These are phyloP conservation scores for Amblyornis subalaris DNA, from an alignment of 2,113 vertebrate genomes.

Conservation along the genomic window DNA sequence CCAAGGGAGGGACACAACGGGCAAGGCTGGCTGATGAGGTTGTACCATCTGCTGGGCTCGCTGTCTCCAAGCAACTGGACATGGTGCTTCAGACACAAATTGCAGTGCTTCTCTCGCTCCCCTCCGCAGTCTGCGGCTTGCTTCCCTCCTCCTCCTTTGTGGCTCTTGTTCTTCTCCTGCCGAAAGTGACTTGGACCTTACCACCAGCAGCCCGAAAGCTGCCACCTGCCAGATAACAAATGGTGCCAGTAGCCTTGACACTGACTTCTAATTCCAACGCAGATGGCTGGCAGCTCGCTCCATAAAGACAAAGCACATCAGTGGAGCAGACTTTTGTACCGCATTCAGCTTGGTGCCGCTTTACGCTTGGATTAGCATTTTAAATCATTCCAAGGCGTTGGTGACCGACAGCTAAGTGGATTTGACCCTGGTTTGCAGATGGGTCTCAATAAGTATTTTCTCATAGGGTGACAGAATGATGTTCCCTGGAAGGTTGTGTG, in stretches of 20 bases:
- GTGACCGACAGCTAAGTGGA: not conserved
- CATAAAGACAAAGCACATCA: not conserved
- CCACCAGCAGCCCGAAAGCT: not conserved
- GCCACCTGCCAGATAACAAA: not conserved
- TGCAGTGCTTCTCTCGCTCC: not conserved
- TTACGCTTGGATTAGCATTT: not conserved
- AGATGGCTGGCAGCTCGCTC: not conserved
- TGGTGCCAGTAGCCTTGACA: not conserved
- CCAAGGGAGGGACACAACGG: not conserved
- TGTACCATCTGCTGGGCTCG: not conserved
- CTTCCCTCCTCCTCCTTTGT: not conserved
- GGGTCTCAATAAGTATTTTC: not conserved
- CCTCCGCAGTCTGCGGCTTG: rapidly evolving
- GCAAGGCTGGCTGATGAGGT: not conserved
- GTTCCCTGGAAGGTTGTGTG: not conserved
- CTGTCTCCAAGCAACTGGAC: not conserved
- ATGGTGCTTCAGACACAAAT: not conserved
- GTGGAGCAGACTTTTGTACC: rapidly evolving
- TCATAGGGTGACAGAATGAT: not conserved
- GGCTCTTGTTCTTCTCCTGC: not conserved
- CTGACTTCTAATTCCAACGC: not conserved
- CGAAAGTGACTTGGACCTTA: not conserved
- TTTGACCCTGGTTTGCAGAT: not conserved
- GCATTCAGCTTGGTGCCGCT: not conserved
- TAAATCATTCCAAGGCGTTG: not conserved